These are phyloP conservation scores for Cherax quadricarinatus DNA, from an alignment of 1,140 invertebrate genomes.

Conservation along the genomic window DNA sequence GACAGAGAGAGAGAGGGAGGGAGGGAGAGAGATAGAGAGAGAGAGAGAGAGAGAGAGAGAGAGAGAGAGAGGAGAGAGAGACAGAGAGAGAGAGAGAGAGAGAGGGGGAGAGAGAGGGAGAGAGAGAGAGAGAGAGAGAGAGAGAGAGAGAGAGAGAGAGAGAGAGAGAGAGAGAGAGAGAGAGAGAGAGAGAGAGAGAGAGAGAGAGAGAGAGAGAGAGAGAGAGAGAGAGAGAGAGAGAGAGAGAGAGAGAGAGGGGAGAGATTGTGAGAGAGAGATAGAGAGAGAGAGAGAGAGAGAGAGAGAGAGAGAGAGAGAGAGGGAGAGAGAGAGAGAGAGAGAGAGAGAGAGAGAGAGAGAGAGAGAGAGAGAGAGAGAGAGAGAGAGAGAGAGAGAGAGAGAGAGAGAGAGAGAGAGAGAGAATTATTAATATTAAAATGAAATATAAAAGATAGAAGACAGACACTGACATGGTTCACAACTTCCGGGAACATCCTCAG, in stretches of 20 bases:
- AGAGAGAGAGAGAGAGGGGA: no score
- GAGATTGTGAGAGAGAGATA: neutral
- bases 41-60: slow-evolving; percentile 8
- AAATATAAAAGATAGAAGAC: no score
- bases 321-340: neutral
- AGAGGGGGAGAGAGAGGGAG: neutral
- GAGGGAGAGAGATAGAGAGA: no score
- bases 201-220: neutral
- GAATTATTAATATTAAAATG: no score
- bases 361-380: no score
- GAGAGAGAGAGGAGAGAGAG: neutral
- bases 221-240: neutral
- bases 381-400: no score
- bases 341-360: no score
- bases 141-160: neutral
- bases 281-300: no score
- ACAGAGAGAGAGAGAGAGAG: neutral
- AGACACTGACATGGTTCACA: no score
- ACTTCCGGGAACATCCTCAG: no score
- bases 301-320: neutral
- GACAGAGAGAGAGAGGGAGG: neutral
- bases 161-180: no score
- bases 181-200: neutral
- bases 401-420: no score
- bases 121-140: neutral